Percentiles rank a stretch among this genome's conserved stretches.
These are phyloP conservation scores for Enoplosus armatus DNA, from an alignment of 2,797 vertebrate genomes.

Conservation along the genomic window DNA sequence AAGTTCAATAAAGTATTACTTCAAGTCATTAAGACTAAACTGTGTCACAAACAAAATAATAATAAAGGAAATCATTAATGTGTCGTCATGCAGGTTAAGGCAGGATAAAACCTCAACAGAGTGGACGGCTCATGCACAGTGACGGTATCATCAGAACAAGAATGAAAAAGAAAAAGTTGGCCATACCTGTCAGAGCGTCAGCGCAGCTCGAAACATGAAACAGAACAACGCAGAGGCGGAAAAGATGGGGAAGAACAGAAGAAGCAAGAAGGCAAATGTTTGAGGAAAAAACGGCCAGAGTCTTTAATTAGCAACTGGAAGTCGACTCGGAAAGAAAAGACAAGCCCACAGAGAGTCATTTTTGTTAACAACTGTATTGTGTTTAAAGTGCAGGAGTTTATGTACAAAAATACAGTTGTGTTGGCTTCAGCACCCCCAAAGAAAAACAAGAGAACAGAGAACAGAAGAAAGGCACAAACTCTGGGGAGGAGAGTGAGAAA, in stretches of 20 bases:
- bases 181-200: slow-evolving; percentile 73
- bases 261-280: slow-evolving; percentile 43
- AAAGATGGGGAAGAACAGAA: slow-evolving; percentile 49
- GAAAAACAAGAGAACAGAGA: slow-evolving; percentile 76
- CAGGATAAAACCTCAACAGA: slow-evolving; percentile 12
- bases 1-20: neutral
- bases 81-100: neutral
- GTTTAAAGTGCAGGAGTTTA: slow-evolving; percentile 91
- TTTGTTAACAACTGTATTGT: slow-evolving; percentile 83
- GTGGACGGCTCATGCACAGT: slow-evolving; percentile 31
- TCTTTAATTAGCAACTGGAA: slow-evolving; percentile 22
- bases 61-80: neutral
- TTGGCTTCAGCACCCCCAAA: slow-evolving; percentile 84
- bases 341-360: slow-evolving; percentile 61
- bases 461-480: slow-evolving; percentile 90
- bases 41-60: neutral
- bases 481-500: slow-evolving; percentile 82
- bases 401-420: slow-evolving; percentile 91
- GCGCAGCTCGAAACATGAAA: slow-evolving; percentile 66
- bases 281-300: slow-evolving; percentile 25
- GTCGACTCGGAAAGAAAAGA: slow-evolving; percentile 64
- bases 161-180: slow-evolving; percentile 53
- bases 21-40: neutral
- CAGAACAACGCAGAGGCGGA: slow-evolving; percentile 52
- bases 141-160: slow-evolving; percentile 41